Base-by-base conservation (phyloP, 2,888 invertebrate species). In the Torymus texanus region DNA sequence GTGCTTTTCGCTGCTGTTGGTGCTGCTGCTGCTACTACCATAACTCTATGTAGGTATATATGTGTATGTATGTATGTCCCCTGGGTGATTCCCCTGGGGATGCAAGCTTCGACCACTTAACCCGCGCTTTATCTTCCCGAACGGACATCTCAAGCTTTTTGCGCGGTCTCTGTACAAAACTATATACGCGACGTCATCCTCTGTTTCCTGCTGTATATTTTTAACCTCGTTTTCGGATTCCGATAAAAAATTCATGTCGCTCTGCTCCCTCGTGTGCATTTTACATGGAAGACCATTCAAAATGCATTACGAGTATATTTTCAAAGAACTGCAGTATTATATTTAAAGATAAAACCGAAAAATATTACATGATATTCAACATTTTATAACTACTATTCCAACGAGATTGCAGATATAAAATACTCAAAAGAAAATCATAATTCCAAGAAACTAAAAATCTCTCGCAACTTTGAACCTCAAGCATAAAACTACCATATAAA, bases 1-100 rank as follows among this genome's bases (percentile, higher is more conserved):
- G 84, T 85, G 84, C 86, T 84, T 86, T 86, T 85, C 81, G 82
- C 75, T 82, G 81, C 85, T 84, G 85, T 68, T 75, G 3, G 2
- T 41, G 29, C 14, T 84, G 85, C 70, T 75, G 3, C n/a, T 41
- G 29, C 14, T 29, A 8, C 29, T 41, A n/a, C 24, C 41, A 41
- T 8, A 8, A 8, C 41, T 41, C 41, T 41, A 8, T 41, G 41
- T 41, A 29, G 41, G 41, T 29, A 29, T 29, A 29, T 29, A 8
- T 41, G 8, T 41, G 10, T 41, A 8, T 41, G 41, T 41, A 8
- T 41, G 41, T 41, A 41, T 41, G 41, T 41, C 62, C 13, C 10
- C 24, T 16, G 67, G 55, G 18, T 81, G 75, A 24, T 16, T 74
- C 79, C 81, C 76, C 66, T 16, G 73, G 77, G 78, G 66, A 72